Percentiles rank a stretch among this genome's conserved stretches.
These are phyloP conservation scores for Melanophora roralis DNA, from an alignment of 2,888 invertebrate genomes.

Conservation along the genomic window DNA sequence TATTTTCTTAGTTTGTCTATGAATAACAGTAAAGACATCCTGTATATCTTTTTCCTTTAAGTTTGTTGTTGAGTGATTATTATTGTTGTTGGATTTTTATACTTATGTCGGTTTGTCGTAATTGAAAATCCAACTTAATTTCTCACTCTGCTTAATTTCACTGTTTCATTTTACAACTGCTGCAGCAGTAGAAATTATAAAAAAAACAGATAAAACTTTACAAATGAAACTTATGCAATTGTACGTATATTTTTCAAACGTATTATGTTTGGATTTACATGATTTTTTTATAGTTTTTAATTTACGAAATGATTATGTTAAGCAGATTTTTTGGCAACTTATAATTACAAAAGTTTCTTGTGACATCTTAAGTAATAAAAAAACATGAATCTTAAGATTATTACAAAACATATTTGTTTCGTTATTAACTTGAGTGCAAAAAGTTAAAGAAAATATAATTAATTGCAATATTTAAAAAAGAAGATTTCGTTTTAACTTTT, in stretches of 20 bases:
- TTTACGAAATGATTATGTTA: conserved; percentile 69
- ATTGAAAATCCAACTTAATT: conserved; percentile 75
- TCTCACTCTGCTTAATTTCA: conserved; percentile 65
- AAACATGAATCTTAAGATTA: conserved; percentile 22
- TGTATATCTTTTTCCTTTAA: background rate
- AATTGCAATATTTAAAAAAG: no score
- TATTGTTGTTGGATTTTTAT: conserved; percentile 23
- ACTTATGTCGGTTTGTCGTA: conserved; percentile 65
- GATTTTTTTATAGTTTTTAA: conserved; percentile 4
- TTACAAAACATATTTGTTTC: background rate
- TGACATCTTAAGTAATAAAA: conserved; percentile 48
- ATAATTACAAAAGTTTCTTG: conserved; percentile 74
- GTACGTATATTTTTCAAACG: conserved; percentile 25
- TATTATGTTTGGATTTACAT: conserved; percentile 9
- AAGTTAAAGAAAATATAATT: no score
- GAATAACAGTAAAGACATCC: conserved; percentile 57
- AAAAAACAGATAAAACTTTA: conserved; percentile 41
- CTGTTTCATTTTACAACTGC: background rate
- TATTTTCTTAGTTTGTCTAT: conserved; percentile 33
- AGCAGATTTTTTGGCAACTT: conserved; percentile 73
- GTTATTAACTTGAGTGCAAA: background rate
- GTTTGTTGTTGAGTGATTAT: conserved; percentile 33
- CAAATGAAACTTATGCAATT: conserved; percentile 56
- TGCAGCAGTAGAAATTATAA: conserved; percentile 8
- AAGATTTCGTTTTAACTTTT: no score